These are phyloP conservation scores for Lemur catta DNA, from an alignment of 2,797 vertebrate genomes.

Conservation along the genomic window DNA sequence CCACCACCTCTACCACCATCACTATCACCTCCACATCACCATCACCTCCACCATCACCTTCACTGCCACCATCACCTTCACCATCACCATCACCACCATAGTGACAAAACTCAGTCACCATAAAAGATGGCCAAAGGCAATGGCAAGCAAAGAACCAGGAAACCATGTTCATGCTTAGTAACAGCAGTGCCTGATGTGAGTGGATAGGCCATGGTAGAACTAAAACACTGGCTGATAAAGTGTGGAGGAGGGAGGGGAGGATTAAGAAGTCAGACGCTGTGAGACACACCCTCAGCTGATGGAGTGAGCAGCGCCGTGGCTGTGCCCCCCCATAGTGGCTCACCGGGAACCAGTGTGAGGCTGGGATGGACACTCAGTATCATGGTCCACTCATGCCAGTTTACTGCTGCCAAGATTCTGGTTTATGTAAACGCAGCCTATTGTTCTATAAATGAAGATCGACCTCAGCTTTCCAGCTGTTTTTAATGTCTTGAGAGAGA, in stretches of 20 bases:
- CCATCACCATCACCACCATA: accelerated
- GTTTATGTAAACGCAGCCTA: neutral
- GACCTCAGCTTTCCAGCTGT: neutral
- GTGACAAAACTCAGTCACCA: neutral
- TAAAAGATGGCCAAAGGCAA: neutral
- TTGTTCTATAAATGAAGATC: neutral
- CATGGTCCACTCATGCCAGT: neutral
- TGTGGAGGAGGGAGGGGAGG: accelerated
- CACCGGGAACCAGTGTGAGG: accelerated
- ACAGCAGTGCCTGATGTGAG: accelerated
- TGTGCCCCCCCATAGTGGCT: neutral
- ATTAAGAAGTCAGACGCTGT: accelerated
- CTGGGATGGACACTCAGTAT: accelerated
- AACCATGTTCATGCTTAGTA: neutral
- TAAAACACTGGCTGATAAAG: accelerated
- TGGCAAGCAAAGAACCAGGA: neutral
- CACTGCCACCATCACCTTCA: neutral
- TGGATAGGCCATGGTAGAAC: accelerated
- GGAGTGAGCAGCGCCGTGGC: accelerated
- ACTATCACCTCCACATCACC: accelerated
- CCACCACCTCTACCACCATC: neutral
- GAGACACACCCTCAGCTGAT: neutral
- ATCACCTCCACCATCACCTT: too few relatives aligned
- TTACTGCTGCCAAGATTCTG: neutral
- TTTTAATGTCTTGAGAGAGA: neutral